Percentiles rank a stretch among this genome's conserved stretches.
These are phyloP conservation scores for Peromyscus californicus DNA, from an alignment of 2,113 vertebrate species.

Conservation along the genomic window DNA sequence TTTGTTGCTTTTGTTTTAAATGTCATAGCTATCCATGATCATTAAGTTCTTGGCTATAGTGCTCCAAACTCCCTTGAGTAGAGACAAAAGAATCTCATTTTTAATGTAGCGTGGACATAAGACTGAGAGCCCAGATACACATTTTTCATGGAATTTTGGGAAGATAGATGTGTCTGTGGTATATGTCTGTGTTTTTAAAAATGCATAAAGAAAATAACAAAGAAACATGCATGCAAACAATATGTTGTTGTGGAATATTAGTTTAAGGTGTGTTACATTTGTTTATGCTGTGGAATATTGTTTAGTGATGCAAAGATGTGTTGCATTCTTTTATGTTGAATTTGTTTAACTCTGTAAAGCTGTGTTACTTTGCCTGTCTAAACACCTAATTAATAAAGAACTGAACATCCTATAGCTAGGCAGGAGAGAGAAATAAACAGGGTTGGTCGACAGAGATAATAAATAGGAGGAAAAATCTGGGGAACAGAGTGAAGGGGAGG, in stretches of 20 bases:
- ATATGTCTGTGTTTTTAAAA: neutral
- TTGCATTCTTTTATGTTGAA: neutral
- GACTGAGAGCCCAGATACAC: neutral
- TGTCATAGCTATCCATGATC: slow-evolving; percentile 34
- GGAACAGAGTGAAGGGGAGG: too few species aligned
- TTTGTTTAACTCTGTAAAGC: neutral
- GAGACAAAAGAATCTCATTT: slow-evolving; percentile 1
- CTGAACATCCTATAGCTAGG: neutral
- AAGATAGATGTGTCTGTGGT: neutral
- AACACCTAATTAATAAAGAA: neutral
- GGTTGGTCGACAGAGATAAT: neutral
- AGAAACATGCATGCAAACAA: neutral
- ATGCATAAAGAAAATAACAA: neutral
- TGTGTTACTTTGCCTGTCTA: neutral
- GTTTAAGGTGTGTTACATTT: neutral
- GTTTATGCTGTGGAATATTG: neutral
- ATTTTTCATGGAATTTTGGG: slow-evolving; percentile 16
- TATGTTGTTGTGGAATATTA: neutral
- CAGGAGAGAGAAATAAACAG: neutral
- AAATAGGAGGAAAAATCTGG: neutral
- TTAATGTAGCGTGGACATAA: neutral
- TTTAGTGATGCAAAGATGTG: neutral
- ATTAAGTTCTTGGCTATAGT: slow-evolving; percentile 60
- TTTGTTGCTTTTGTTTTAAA: slow-evolving; percentile 72
- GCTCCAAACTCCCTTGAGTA: slow-evolving; percentile 1